Evolutionary conservation across 92 coral and sea anemone species (phyloP).

Genomic region (Zoanthus sansibaricus): DNA sequence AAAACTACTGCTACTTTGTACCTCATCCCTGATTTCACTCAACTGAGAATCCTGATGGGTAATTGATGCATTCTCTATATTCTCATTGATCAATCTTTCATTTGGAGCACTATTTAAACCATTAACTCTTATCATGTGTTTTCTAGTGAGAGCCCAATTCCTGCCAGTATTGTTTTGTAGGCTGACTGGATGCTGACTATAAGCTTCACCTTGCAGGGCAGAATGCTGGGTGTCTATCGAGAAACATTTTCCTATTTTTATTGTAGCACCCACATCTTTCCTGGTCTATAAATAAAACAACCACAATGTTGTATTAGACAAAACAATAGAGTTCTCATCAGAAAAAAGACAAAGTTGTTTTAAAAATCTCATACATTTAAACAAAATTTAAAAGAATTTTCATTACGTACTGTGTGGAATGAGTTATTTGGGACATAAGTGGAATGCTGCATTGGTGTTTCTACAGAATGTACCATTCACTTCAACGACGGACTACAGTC

Average conservation of each 20-base stretch:
- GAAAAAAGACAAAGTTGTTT: no score
- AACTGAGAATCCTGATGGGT: constrained; percentile 1
- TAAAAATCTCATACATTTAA: no score
- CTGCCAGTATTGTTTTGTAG: not conserved
- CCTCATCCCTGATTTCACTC: not conserved
- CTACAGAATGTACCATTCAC: no score
- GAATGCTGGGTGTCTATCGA: not conserved
- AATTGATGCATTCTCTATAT: not conserved
- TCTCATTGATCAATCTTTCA: not conserved
- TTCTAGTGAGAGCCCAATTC: not conserved
- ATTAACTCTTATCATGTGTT: not conserved
- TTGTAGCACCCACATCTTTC: not conserved
- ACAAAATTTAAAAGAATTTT: no score
- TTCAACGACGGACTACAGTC: no score
- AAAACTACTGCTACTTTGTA: not conserved
- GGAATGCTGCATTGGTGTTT: no score
- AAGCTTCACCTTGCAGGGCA: not conserved
- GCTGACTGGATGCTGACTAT: not conserved
- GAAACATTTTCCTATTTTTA: constrained; percentile 12
- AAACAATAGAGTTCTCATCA: not conserved
- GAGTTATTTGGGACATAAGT: no score
- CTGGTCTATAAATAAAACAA: constrained; percentile 8
- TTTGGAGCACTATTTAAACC: not conserved
- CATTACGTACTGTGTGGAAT: no score
- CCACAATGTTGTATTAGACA: not conserved